Evolutionary conservation across 2,888 invertebrate genomes (phyloP).

Genomic region (Spilosoma lubricipeda): DNA sequence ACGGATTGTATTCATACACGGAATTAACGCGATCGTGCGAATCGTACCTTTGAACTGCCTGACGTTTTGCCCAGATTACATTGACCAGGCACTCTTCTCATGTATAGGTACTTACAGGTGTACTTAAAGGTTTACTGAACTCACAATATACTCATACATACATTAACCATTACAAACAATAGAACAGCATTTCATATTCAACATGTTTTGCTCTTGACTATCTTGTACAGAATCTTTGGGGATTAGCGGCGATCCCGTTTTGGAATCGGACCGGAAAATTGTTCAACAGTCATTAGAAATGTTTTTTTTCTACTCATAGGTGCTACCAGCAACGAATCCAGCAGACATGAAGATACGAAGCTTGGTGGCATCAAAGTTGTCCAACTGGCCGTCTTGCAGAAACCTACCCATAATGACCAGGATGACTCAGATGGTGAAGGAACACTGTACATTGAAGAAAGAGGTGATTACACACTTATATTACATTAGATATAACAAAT

Average conservation of each 20-base stretch:
- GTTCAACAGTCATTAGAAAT: not conserved
- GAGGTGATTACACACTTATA: slow-evolving; percentile 18
- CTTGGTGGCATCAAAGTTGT: slow-evolving; percentile 78
- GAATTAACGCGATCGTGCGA: no score
- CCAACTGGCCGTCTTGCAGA: slow-evolving; percentile 78
- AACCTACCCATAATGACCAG: slow-evolving; percentile 72
- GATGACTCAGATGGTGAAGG: slow-evolving; percentile 79
- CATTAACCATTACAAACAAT: not conserved
- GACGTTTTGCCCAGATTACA: no score
- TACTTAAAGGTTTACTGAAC: not conserved
- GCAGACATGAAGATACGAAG: slow-evolving; percentile 62
- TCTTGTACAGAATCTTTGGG: not conserved
- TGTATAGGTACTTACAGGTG: no score
- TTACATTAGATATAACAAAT: not conserved
- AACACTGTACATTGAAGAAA: slow-evolving; percentile 19
- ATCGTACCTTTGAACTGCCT: no score
- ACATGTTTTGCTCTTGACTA: not conserved
- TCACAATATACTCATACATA: not conserved
- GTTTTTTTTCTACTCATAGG: slow-evolving; percentile 30
- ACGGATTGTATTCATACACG: no score
- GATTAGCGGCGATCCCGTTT: not conserved
- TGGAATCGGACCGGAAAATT: not conserved
- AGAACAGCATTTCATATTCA: not conserved
- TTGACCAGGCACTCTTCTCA: no score
- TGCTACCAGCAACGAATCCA: slow-evolving; percentile 54